These are phyloP conservation scores for Pristionchus maxplancki DNA, from an alignment of 2,888 invertebrate genomes.

Conservation along the genomic window DNA sequence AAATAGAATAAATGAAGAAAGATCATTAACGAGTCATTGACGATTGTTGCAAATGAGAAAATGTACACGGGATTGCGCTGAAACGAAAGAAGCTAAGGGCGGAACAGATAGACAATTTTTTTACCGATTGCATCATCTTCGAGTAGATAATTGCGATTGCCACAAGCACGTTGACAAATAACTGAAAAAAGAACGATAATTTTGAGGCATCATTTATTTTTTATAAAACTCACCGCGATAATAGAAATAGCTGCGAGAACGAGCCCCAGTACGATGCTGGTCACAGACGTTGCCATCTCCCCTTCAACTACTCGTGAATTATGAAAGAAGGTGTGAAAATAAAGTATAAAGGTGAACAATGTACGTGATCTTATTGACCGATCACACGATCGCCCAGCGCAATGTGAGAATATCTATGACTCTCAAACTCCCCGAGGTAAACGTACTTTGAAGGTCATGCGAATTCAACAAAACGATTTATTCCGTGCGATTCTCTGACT, in stretches of 20 bases:
- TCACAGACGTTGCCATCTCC: neutral
- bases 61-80: conserved; percentile 2
- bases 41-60: neutral
- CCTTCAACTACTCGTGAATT: neutral
- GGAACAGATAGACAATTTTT: neutral
- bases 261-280: neutral
- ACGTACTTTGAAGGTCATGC: neutral
- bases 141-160: neutral
- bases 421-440: neutral
- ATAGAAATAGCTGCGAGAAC: neutral
- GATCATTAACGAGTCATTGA: neutral
- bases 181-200: neutral
- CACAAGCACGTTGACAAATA: neutral
- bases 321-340: neutral
- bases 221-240: neutral
- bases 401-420: neutral
- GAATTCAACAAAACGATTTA: neutral
- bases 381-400: neutral
- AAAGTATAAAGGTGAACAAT: neutral
- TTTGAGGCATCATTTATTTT: too few species aligned
- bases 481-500: neutral
- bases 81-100: too few species aligned
- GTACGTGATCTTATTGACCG: neutral
- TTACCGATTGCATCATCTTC: neutral
- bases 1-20: neutral